Evolutionary conservation across 2,797 vertebrate species (phyloP).

Genomic region (Esox masquinongy): DNA sequence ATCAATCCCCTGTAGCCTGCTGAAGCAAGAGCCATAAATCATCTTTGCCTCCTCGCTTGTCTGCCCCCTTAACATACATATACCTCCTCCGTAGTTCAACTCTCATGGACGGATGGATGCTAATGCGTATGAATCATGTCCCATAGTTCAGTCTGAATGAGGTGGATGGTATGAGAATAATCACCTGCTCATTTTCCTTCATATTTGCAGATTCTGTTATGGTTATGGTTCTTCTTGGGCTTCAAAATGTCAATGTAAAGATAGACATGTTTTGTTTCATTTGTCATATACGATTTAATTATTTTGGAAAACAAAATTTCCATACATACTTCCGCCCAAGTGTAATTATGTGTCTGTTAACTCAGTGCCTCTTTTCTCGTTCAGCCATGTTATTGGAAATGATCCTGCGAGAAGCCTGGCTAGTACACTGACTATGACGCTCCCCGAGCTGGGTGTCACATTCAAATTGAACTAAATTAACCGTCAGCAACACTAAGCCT

Average conservation of each 20-base stretch:
- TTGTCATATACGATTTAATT: constrained; percentile 10
- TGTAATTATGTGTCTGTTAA: constrained; percentile 36
- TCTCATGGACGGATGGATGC: constrained; percentile 15
- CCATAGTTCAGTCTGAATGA: not conserved
- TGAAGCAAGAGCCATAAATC: constrained; percentile 63
- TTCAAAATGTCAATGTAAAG: constrained; percentile 23
- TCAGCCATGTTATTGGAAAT: constrained; percentile 59
- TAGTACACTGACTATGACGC: constrained; percentile 42
- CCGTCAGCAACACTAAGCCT: constrained; percentile 56
- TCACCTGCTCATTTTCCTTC: not conserved
- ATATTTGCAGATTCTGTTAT: not conserved
- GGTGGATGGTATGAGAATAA: not conserved
- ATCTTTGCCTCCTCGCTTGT: constrained; percentile 48
- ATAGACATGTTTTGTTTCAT: constrained; percentile 8
- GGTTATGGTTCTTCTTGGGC: constrained; percentile 13
- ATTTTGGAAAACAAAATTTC: not conserved
- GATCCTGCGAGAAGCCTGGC: constrained; percentile 44
- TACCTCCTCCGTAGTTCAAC: constrained; percentile 46
- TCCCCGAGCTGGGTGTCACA: constrained; percentile 51
- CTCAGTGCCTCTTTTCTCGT: constrained; percentile 39
- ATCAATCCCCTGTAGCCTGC: constrained; percentile 46
- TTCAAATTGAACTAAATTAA: constrained; percentile 71
- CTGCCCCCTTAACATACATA: constrained; percentile 33
- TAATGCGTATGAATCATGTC: not conserved
- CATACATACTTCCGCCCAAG: constrained; percentile 15